phyloP scores from a whole-genome alignment of 2,797 vertebrate species.

The Valencia hispanica region DNA sequence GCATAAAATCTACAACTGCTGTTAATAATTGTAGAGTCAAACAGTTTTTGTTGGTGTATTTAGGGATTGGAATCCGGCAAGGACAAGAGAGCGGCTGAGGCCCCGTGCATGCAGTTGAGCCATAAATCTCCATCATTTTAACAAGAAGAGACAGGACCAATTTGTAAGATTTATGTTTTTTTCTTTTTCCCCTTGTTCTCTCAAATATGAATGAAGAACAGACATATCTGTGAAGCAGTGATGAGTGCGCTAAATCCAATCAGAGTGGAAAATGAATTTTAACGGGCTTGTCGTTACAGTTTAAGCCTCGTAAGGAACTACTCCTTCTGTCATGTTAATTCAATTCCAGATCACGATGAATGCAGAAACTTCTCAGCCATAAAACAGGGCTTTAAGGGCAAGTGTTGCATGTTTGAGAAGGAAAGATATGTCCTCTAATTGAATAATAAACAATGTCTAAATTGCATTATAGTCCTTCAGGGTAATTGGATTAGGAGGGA shows the following conservation, averaged over 20 bases:
- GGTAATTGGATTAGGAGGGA: conserved; percentile 72
- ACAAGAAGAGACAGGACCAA: conserved; percentile 78
- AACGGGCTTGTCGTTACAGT: conserved; percentile 79
- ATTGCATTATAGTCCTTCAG: conserved; percentile 77
- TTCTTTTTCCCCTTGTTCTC: conserved; percentile 26
- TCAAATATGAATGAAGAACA: conserved; percentile 81
- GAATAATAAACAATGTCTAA: conserved; percentile 81
- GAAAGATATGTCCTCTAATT: conserved; percentile 75
- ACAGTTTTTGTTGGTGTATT: conserved; percentile 48
- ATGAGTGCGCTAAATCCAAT: conserved; percentile 79
- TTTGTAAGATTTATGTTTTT: conserved; percentile 81
- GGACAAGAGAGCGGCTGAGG: conserved; percentile 41
- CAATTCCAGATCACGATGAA: conserved; percentile 73
- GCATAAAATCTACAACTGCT: conserved; percentile 63
- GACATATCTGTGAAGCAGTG: conserved; percentile 73
- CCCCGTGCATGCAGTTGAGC: conserved; percentile 44
- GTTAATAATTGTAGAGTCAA: conserved; percentile 36
- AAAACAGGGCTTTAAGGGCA: conserved; percentile 71
- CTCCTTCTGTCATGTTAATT: conserved; percentile 80
- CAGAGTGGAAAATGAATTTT: conserved; percentile 82
- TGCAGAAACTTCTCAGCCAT: conserved; percentile 73
- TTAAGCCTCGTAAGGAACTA: conserved; percentile 74
- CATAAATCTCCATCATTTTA: conserved; percentile 79
- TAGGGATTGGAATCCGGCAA: conserved; percentile 49
- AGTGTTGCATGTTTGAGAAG: conserved; percentile 68